These are phyloP conservation scores for Ganaspis sp. DNA, from an alignment of 1,140 invertebrate species.

Conservation along the genomic window DNA sequence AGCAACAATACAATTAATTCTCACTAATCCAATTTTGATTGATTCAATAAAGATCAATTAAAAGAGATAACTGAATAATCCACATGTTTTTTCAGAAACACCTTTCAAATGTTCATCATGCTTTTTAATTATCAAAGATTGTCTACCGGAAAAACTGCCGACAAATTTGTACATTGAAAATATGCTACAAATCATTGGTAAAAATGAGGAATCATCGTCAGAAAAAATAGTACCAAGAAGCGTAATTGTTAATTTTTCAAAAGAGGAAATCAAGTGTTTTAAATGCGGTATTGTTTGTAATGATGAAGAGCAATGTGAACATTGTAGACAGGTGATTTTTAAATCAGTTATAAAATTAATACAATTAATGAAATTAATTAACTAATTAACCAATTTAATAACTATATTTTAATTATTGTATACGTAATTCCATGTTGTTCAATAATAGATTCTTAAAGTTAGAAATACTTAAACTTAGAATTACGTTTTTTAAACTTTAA, in stretches of 20 bases:
- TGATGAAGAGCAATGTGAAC: slow-evolving; percentile 74
- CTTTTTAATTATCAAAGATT: slow-evolving; percentile 44
- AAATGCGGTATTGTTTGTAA: slow-evolving; percentile 68
- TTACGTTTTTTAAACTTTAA: no score
- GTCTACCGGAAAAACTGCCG: slow-evolving; percentile 74
- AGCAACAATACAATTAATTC: slow-evolving; percentile 2
- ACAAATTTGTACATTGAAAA: slow-evolving; percentile 79
- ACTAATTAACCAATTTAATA: no score
- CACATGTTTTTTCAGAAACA: neutral
- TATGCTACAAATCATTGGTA: slow-evolving; percentile 60
- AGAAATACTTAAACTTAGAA: no score
- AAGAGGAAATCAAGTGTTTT: slow-evolving; percentile 67
- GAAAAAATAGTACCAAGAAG: slow-evolving; percentile 24
- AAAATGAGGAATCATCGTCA: neutral
- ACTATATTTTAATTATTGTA: no score
- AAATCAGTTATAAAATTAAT: no score
- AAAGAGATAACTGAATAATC: no score
- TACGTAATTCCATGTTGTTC: no score
- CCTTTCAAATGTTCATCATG: slow-evolving; percentile 58
- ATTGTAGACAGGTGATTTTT: slow-evolving; percentile 77
- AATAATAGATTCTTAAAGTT: no score
- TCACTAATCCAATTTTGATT: neutral
- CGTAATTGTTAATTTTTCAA: slow-evolving; percentile 45
- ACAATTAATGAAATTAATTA: neutral
- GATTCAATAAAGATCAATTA: no score